Percentiles rank a stretch among this genome's conserved stretches.
Conservation (phyloP, 2,113 vertebrate species). For the Anser cygnoides region DNA sequence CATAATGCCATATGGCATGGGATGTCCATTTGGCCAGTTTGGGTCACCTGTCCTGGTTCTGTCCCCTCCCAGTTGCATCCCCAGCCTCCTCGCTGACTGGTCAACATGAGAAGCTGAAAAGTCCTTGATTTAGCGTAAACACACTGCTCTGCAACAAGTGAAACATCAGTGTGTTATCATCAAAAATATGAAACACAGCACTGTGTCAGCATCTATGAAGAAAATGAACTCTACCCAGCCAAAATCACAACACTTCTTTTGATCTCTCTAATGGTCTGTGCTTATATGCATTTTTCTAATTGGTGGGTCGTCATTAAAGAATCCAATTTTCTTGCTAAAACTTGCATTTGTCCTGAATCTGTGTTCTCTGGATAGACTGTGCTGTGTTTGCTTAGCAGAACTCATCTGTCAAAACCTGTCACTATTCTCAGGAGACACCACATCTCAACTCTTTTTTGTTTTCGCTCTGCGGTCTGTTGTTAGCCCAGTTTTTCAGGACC, state of each 20-base stretch:
- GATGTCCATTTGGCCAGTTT: too few species aligned
- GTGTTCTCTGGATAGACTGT: background rate
- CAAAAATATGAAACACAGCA: too few species aligned
- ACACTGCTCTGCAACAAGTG: too few species aligned
- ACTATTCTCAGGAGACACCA: background rate
- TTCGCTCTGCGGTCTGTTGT: background rate
- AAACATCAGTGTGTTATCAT: too few species aligned
- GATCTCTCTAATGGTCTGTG: background rate
- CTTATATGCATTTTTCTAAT: background rate
- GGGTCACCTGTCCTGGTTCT: too few species aligned
- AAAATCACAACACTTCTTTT: background rate
- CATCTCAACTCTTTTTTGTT: background rate
- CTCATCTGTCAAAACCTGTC: background rate
- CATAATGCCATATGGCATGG: too few species aligned
- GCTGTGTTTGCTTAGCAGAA: background rate
- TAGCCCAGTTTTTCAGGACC: background rate
- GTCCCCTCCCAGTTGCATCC: too few species aligned
- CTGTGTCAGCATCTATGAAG: too few species aligned
- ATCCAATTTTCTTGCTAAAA: background rate
- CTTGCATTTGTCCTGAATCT: background rate
- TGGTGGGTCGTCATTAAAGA: background rate
- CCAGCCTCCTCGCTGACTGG: too few species aligned
- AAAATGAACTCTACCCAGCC: too few species aligned
- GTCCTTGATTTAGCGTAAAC: too few species aligned
- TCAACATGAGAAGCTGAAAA: too few species aligned